Base-by-base conservation (phyloP, 2,113 vertebrate genomes). In the Paraplagusia blochii region DNA sequence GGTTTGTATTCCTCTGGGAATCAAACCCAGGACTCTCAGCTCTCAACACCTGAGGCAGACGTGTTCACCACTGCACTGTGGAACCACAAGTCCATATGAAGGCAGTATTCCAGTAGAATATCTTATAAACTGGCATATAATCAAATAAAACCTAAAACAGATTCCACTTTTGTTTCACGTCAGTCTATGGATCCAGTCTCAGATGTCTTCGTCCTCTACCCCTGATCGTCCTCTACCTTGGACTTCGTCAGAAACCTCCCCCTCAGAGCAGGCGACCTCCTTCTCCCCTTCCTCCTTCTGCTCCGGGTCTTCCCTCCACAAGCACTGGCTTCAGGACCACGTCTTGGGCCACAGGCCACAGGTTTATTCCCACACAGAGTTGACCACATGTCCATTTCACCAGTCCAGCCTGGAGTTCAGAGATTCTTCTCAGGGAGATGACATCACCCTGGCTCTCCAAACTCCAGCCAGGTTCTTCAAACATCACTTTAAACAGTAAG, bases 401-500 rank as follows among this genome's bases (percentile, higher is more conserved):
- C 69, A 15, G 52, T 22, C 44, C 29, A 61, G 66, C 29, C 79
- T 56, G 52, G 40, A 44, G 44, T 33, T 34, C 7, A 34, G 18
- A 6, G 22, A 29, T 29, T 29, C 22, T 6, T 29, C 22, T 29
- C 22, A 29, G 3, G 6, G 22, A 29, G 22, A 29, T 29, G 22
- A 29, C 22, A 39, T 38, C 14, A 40, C 15, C 43, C 49, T n/a
- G 1, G 54, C 58, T 9, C 34, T 52, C 11, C 69, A 77, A 57
- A 49, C 13, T 35, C 55, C 55, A 2, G 11, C 44, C 12, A 58
- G 10, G 3, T n/a, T 17, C 15, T 42, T 38, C 54, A 58, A 65
- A 52, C 44, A 35, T 29, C 38, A 52, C 11, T 34, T 66, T 69
- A 61, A 13, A 43, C 49, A 40, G 84, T 86, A 74, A 80, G 76